A percentile compares a stretch with the other conserved stretches of the same genome.
Evolutionary conservation across 2,113 vertebrate genomes (phyloP).

Genomic region (Craseonycteris thonglongyai): DNA sequence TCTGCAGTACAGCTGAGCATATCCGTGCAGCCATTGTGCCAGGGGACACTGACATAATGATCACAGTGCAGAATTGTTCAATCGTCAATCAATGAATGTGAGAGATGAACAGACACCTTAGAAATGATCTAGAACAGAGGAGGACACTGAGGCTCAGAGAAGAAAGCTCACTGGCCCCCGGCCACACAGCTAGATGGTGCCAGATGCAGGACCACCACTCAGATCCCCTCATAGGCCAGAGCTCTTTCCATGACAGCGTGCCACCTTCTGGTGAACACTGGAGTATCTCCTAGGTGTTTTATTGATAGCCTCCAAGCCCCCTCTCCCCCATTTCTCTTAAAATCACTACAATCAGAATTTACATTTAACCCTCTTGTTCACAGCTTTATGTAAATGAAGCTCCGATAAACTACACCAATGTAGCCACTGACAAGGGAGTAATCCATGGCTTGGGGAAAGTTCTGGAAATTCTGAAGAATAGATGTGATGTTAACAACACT

Average conservation of each 20-base stretch:
- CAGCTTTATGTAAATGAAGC: constrained; percentile 91
- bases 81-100: not conserved
- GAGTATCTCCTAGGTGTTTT: not conserved
- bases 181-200: not conserved
- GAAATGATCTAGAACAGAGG: not conserved
- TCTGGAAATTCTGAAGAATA: constrained; percentile 88
- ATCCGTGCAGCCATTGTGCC: not conserved
- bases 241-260: not conserved
- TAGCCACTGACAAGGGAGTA: constrained; percentile 88
- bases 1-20: not conserved
- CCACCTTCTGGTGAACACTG: not conserved
- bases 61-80: not conserved
- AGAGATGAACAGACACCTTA: not conserved
- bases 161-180: not conserved
- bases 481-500: constrained; percentile 82
- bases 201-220: not conserved
- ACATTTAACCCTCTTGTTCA: not conserved
- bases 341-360: not conserved
- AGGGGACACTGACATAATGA: not conserved
- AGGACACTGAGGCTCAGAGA: not conserved
- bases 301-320: not conserved
- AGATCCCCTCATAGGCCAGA: not conserved
- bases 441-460: constrained; percentile 89
- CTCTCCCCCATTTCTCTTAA: not conserved
- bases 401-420: constrained; percentile 83